Evolutionary conservation across 2,113 vertebrate genomes (phyloP).

Genomic region (Raphicerus campestris): DNA sequence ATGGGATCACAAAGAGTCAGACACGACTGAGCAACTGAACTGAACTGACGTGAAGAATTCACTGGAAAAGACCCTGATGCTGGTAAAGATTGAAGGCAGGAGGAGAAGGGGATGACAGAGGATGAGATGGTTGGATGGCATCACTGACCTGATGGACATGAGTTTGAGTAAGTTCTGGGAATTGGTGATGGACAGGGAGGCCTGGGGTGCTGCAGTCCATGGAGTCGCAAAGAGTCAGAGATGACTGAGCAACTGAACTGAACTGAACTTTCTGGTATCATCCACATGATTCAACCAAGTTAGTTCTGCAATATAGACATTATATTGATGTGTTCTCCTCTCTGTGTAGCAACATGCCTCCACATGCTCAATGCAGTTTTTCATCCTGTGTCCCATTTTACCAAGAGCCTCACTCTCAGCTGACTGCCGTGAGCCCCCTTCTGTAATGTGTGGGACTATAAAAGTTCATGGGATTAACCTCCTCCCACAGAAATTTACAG

Average conservation of each 20-base stretch:
- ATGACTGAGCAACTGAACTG: background rate
- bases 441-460: background rate
- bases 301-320: background rate
- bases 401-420: background rate
- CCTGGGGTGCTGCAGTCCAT: background rate
- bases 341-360: background rate
- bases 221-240: rapidly evolving
- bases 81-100: background rate
- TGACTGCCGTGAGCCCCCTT: background rate
- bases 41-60: background rate
- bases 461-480: background rate
- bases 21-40: rapidly evolving
- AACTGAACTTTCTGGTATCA: background rate
- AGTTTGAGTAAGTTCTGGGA: background rate
- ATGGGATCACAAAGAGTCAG: background rate
- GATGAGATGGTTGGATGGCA: background rate
- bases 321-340: background rate
- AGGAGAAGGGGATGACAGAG: background rate
- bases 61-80: background rate
- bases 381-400: background rate
- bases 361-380: rapidly evolving
- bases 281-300: background rate
- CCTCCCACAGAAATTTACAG: background rate
- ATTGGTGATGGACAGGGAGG: background rate
- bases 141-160: background rate